Conservation (phyloP, 1,140 invertebrate species). For the Coenobita brevimanus region DNA sequence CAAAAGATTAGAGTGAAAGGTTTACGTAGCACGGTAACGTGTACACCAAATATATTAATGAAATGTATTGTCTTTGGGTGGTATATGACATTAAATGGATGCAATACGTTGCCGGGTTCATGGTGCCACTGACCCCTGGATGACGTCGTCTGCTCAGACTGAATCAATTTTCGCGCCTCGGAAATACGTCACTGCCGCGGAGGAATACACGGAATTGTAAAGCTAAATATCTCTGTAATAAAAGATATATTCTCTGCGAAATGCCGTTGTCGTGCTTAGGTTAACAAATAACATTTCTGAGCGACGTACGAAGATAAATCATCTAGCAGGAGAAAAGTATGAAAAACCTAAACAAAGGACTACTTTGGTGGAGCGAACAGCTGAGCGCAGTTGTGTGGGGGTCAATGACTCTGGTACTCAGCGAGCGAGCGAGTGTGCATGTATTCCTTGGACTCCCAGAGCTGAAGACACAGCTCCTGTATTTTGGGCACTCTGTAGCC, state of each 20-base stretch:
- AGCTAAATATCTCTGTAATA: neutral
- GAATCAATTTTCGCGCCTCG: slow-evolving; percentile 60
- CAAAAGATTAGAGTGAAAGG: neutral
- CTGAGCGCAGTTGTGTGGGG: slow-evolving; percentile 54
- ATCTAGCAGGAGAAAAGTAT: slow-evolving; percentile 6
- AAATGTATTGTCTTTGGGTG: neutral
- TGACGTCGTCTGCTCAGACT: slow-evolving; percentile 54
- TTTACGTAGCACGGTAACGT: neutral
- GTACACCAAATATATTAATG: neutral
- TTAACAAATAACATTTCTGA: neutral
- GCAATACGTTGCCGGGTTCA: slow-evolving; percentile 21
- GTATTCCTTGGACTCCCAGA: slow-evolving; percentile 51
- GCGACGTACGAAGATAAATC: neutral
- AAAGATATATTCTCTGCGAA: neutral
- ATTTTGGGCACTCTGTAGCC: slow-evolving; percentile 45
- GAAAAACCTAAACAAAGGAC: slow-evolving; percentile 55
- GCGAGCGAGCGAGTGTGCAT: slow-evolving; percentile 40
- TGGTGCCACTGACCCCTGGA: slow-evolving; percentile 50
- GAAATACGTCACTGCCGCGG: slow-evolving; percentile 51
- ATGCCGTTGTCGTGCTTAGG: neutral
- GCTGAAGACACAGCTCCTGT: slow-evolving; percentile 43
- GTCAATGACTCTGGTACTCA: slow-evolving; percentile 55
- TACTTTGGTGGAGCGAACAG: slow-evolving; percentile 49
- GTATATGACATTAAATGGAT: neutral
- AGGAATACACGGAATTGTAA: slow-evolving; percentile 34